These are phyloP conservation scores for Apamea anceps DNA, from an alignment of 2,888 invertebrate genomes.

Conservation along the genomic window DNA sequence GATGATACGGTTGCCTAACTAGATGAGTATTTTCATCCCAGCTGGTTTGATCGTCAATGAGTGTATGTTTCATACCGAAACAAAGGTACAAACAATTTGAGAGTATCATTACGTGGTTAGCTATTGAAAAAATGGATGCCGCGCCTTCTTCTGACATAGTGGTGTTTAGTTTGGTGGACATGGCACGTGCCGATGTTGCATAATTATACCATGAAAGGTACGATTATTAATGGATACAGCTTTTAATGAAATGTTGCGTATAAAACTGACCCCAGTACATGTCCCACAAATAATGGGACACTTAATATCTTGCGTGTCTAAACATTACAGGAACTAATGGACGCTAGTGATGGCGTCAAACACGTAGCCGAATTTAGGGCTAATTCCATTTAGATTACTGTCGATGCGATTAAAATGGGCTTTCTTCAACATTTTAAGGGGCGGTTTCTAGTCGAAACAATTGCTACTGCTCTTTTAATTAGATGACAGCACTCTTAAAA, in stretches of 20 bases:
- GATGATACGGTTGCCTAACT: conserved; percentile 85
- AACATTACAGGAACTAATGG: too few species aligned
- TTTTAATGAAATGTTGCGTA: not conserved
- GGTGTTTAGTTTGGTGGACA: conserved; percentile 26
- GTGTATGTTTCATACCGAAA: conserved; percentile 79
- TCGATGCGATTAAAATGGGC: not conserved
- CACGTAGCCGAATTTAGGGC: not conserved
- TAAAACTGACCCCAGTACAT: not conserved
- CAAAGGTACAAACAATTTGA: conserved; percentile 86
- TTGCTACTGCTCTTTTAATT: not conserved
- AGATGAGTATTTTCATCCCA: conserved; percentile 78
- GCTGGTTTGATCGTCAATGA: conserved; percentile 78
- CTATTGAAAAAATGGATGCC: conserved; percentile 75
- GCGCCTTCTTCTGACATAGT: conserved; percentile 65
- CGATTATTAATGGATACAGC: not conserved
- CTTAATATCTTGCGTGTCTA: not conserved
- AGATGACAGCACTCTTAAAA: not conserved
- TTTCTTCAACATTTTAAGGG: not conserved
- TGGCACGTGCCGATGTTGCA: conserved; percentile 56
- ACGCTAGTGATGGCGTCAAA: not conserved
- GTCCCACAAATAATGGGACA: not conserved
- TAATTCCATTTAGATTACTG: not conserved
- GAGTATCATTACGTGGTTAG: conserved; percentile 75
- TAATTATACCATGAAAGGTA: not conserved
- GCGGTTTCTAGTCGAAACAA: not conserved